A percentile compares a stretch with the other conserved stretches of the same genome.
Evolutionary conservation across 2,797 vertebrate genomes (phyloP).

Genomic region (Glossophaga mutica): DNA sequence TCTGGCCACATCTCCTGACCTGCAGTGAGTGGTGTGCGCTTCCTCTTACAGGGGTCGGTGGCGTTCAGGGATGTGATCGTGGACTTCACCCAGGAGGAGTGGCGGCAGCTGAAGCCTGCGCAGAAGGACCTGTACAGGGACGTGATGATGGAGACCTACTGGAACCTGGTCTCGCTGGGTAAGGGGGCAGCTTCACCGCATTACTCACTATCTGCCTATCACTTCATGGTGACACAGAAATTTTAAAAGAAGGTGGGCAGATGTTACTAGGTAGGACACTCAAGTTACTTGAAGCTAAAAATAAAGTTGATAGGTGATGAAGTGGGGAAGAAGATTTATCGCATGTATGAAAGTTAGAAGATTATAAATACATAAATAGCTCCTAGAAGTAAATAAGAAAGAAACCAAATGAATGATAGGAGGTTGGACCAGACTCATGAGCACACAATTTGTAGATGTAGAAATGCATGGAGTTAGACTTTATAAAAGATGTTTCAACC

Average conservation of each 20-base stretch:
- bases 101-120: neutral
- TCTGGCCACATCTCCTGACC: too few species aligned
- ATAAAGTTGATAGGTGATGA: too few species aligned
- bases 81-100: neutral
- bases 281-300: neutral
- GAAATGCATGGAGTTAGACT: too few species aligned
- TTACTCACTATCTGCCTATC: too few species aligned
- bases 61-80: neutral
- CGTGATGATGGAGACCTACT: neutral
- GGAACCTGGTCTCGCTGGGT: neutral
- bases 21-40: neutral
- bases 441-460: too few species aligned
- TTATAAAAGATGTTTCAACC: too few species aligned
- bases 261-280: neutral
- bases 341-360: too few species aligned
- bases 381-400: too few species aligned
- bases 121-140: neutral
- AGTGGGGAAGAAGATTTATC: too few species aligned
- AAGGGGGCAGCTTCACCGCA: neutral
- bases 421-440: too few species aligned
- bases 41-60: neutral
- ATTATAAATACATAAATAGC: too few species aligned
- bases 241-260: neutral
- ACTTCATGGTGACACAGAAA: neutral
- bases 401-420: too few species aligned